Percentiles rank a stretch among this genome's conserved stretches.
phyloP scores from a whole-genome alignment of 2,888 invertebrate genomes.

The Xanthia togata region DNA sequence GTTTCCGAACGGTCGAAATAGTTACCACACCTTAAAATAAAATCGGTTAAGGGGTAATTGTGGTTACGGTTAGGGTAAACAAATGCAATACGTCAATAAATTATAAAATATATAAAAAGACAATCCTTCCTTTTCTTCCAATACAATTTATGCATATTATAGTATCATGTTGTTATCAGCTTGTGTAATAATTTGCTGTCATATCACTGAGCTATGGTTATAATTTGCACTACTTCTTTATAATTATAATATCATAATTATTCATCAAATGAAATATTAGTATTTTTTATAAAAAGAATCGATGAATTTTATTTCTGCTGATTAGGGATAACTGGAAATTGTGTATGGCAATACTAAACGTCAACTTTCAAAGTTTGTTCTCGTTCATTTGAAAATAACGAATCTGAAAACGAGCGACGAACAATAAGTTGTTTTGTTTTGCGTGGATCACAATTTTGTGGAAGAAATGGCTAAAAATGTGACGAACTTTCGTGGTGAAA shows the following conservation, averaged over 20 bases:
- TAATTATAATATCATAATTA: no score
- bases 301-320: background rate
- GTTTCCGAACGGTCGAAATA: slow-evolving; percentile 36
- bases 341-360: slow-evolving; percentile 53
- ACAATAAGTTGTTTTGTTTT: slow-evolving; percentile 60
- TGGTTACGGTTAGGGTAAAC: background rate
- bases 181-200: background rate
- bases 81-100: background rate
- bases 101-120: no score
- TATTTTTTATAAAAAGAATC: no score
- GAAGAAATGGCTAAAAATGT: slow-evolving; percentile 81
- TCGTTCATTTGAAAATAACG: slow-evolving; percentile 70
- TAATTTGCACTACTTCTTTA: background rate
- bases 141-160: no score
- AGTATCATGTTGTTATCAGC: background rate
- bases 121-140: background rate
- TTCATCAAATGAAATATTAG: no score
- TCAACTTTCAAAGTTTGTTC: slow-evolving; percentile 57
- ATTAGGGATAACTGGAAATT: slow-evolving; percentile 12
- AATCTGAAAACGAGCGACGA: slow-evolving; percentile 33
- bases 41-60: slow-evolving; percentile 10
- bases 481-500: slow-evolving; percentile 84
- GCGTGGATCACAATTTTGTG: slow-evolving; percentile 10
- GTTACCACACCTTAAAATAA: slow-evolving; percentile 39
- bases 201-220: background rate